Evolutionary conservation across 1,140 invertebrate genomes (phyloP).

Genomic region (Drosophila kanapiae): DNA sequence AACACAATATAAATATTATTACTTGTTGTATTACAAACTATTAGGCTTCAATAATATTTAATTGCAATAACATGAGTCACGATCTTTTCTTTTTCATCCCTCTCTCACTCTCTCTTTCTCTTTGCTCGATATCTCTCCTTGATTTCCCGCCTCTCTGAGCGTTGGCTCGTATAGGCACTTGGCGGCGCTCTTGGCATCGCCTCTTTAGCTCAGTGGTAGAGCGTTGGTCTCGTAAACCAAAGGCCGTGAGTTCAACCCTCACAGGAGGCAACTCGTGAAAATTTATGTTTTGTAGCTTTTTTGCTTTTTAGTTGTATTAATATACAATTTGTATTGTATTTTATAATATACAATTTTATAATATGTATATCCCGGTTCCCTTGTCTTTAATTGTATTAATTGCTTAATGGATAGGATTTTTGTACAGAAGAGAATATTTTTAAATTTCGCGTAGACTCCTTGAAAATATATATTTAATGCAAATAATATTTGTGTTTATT

Average conservation of each 20-base stretch:
- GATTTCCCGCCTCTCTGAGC: neutral
- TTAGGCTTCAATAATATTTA: neutral
- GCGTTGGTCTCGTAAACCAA: constrained; percentile 97
- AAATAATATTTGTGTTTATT: no score
- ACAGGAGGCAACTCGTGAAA: constrained; percentile 57
- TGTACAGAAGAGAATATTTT: no score
- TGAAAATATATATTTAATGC: no score
- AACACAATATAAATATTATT: no score
- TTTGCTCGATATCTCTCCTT: constrained; percentile 2
- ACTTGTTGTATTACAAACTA: neutral
- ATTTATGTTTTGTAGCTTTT: neutral
- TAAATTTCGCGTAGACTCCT: no score
- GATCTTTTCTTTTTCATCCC: constrained; percentile 16
- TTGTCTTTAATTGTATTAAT: no score
- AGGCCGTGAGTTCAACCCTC: constrained; percentile 96
- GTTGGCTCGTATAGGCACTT: constrained; percentile 24
- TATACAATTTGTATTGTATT: no score
- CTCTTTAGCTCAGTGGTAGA: constrained; percentile 97
- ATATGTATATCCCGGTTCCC: no score
- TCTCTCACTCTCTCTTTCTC: constrained; percentile 1
- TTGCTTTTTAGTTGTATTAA: neutral
- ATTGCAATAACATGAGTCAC: constrained; percentile 2
- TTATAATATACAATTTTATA: no score
- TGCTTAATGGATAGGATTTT: no score
- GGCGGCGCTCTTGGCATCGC: constrained; percentile 83